Evolutionary conservation across 2,113 vertebrate genomes (phyloP), one percentile per base, ranked within the genome.

Genomic region (Chamaetylas fuelleborni): DNA sequence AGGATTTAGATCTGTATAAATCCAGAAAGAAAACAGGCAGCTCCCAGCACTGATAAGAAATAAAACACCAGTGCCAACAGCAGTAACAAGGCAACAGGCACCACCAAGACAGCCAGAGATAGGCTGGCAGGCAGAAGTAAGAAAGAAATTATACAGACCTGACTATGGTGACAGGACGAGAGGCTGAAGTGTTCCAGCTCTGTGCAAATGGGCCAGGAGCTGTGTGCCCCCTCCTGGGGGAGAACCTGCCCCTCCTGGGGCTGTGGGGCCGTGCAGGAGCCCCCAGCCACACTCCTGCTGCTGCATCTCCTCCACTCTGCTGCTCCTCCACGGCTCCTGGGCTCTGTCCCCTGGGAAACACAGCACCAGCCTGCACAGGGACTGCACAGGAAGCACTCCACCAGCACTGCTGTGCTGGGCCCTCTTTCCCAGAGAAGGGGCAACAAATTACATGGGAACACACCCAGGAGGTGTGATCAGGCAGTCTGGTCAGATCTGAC

Each of bases 61-160:
- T 86, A 69, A 81, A 95, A 34, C 36, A 47, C 24, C 31, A 42
- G 72, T 95, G 95, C 92, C 92, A 97, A 88, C 5, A 90, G 72
- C 76, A 92, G 80, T 56, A 93, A 88, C 34, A 92, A 90, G 93
- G 90, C 86, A 88, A 93, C 95, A 96, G 92, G 95, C 95, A 96
- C 95, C 86, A 94, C 92, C 93, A 97, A 96, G 92, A 95, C 95
- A 92, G 67, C 72, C 69, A 48, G 72, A 97, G 92, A 97, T 90
- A 94, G 86, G 82, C 40, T 96, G 93, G 92, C 72, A 90, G 93
- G 47, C 88, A 92, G 72, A 92, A 85, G 76, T 36, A 83, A 90
- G 90, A 88, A 66, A 72, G 92, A 97, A 94, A 97, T 81, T 90
- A 19, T 36, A 78, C 96, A 95, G 93, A 88, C 53, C 56, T 83